Base-by-base conservation (phyloP, 2,888 invertebrate species). In the Acronicta psi region DNA sequence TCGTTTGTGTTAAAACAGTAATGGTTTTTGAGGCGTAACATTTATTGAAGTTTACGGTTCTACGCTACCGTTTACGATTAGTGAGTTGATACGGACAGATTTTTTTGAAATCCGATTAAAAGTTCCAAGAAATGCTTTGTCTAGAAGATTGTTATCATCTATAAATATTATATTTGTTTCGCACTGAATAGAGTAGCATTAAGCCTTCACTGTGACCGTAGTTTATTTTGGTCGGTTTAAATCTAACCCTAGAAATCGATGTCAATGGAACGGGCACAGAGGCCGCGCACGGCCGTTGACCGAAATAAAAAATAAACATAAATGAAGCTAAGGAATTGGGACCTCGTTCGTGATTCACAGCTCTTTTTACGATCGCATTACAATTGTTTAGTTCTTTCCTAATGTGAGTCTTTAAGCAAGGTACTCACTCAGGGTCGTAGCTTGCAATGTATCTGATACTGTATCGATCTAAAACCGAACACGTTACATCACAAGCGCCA, bases 291-390 rank as follows among this genome's bases (percentile, higher is more conserved):
- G 92, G 91, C 83, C 91, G 85, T 91, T 92, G 91, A 93, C 92
- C 91, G 90, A 88, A 88, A 88, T 88, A 90, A 91, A 89, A 92
- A 91, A 88, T 84, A 86, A 88, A 89, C 80, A 82, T 71, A 79
- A 84, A 80, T 82, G 80, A 74, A 80, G 79, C 79, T 79, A 75
- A 87, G 86, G 85, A 86, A 87, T 87, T 82, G 80, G 83, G 82
- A 89, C 87, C 87, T 87, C 81, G 87, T 84, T 79, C 81, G 80
- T 86, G 86, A 89, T 85, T 87, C 86, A 84, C 77, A 72, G 69
- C 45, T 72, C 67, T 79, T 67, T 57, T 66, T 44, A 54, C 61
- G 65, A 41, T 59, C 59, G 59, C 52, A 36, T 54, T 61, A 47
- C 41, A 59, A 63, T 61, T 47, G 60, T 60, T 64, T 58, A 44